Base-by-base conservation (phyloP, 2,888 invertebrate genomes). In the Rhyacophila evoluta region DNA sequence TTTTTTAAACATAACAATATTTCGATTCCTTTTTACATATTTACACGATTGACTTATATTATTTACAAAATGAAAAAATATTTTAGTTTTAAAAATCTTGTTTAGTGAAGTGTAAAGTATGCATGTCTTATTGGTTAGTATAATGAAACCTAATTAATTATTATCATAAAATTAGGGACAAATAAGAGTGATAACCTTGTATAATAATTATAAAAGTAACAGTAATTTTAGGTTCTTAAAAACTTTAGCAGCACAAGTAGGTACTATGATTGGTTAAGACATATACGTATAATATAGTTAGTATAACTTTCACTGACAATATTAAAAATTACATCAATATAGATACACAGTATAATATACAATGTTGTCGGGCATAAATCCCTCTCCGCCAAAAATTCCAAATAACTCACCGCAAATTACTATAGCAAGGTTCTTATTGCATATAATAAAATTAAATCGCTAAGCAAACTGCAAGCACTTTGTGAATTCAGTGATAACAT, bases 371-470 rank as follows among this genome's bases (percentile, higher is more conserved):
- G 82, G 81, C 82, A 72, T 79, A 85, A 87, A 89, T 90, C 90
- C 90, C 90, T 90, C 90, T 87, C 89, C 90, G 89, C 89, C 90
- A 90, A 86, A 88, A 87, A 87, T 82, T 88, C 88, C 87, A 85
- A 73, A 87, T 85, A 89, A 88, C 90, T 89, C 90, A 90, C 90
- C 90, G 89, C 86, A 81, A 86, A 79, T 79, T 82, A 82, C 78
- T 82, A 82, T 81, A 82, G 82, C 82, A 82, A 55, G 74, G 74
- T 77, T 81, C 74, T 78, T 72, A 69, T 80, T 82, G 82, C 82
- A 25, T 82, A 81, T 82, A 82, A 82, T 82, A 79, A 81, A 79
- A 79, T 78, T 79, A 80, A 69, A 74, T 82, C 82, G 81, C 82
- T 82, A 82, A 82, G 82, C 82, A 82, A 82, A 82, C 82, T 78